Base-by-base conservation (phyloP, 2,113 vertebrate genomes). In the Scatophagus argus region DNA sequence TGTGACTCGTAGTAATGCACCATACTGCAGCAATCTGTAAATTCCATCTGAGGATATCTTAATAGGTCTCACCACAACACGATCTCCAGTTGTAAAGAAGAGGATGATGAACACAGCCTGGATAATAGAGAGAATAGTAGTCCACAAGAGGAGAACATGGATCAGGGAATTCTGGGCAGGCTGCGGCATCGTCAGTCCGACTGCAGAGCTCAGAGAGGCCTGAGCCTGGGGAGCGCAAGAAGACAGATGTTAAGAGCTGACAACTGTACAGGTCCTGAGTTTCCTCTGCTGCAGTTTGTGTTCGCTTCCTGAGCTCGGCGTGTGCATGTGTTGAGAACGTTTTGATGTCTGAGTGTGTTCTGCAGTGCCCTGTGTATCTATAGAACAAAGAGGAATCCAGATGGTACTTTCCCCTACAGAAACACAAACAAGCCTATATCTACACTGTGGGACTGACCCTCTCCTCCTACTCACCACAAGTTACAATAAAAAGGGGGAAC, bases 321-420 rank as follows among this genome's bases (percentile, higher is more conserved):
- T 84, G 77, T 86, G 66, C 71, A 65, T 77, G 36, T 38, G 76
- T 72, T 63, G 63, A 86, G 68, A 74, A 82, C 19, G 72, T 64
- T 54, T 41, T 79, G 63, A 47, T 74, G 74, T 81, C 47, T 74
- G 74, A 46, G 56, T 41, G 43, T 58, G 58, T 12, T 83, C 55
- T 69, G 58, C 62, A 16, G 32, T 62, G 39, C 62, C 38, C 41
- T 56, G 27, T 44, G 73, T 72, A 61, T 43, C 49, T 75, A 36
- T 56, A 82, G 34, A 58, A 60, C 56, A 78, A 32, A 84, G 47
- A 63, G 3, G 19, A 69, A 70, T 87, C 49, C 73, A 88, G 54
- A 51, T 76, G 88, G 93, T 94, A 89, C 90, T 92, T 93, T 83
- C 92, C 93, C 90, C 59, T 59, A 27, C 60, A 16, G 52, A 77